These are phyloP conservation scores for Montipora capitata DNA, from an alignment of 92 coral and sea anemone genomes.

Conservation along the genomic window DNA sequence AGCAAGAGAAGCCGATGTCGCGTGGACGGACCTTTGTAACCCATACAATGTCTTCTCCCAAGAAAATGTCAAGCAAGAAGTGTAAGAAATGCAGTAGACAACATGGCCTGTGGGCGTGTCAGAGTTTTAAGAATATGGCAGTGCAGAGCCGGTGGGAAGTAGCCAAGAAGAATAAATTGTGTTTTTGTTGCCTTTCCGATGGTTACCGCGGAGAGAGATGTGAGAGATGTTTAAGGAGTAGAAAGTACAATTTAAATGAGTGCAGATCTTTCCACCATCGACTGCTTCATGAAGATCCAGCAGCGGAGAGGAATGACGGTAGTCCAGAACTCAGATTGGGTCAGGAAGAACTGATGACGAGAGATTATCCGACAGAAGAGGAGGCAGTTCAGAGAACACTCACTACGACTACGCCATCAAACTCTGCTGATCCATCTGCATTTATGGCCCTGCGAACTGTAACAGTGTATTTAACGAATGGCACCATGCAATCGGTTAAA, in stretches of 20 bases:
- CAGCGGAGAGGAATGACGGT: not conserved
- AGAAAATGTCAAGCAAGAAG: too few species aligned
- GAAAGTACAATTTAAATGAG: constrained; percentile 63
- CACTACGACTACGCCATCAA: constrained; percentile 30
- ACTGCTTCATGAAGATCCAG: constrained; percentile 63
- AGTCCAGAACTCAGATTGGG: not conserved
- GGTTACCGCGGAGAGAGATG: constrained; percentile 39
- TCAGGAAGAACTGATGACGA: not conserved
- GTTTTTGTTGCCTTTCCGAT: constrained; percentile 48
- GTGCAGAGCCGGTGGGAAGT: constrained; percentile 40
- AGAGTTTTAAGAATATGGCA: constrained; percentile 49
- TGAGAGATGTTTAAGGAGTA: constrained; percentile 53
- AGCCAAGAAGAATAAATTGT: constrained; percentile 57
- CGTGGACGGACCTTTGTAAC: too few species aligned
- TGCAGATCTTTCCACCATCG: constrained; percentile 61
- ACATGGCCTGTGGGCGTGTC: constrained; percentile 65
- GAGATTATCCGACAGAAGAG: constrained; percentile 21
- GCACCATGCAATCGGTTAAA: constrained; percentile 60
- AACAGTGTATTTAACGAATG: constrained; percentile 25
- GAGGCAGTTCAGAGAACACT: constrained; percentile 49
- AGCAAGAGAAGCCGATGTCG: too few species aligned
- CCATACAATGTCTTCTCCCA: too few species aligned
- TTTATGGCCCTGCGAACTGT: constrained; percentile 65
- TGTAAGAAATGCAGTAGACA: constrained; percentile 41
- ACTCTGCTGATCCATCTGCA: constrained; percentile 15